Base-by-base conservation (phyloP, 2,113 vertebrate genomes). In the Phalacrocorax brasilianus region DNA sequence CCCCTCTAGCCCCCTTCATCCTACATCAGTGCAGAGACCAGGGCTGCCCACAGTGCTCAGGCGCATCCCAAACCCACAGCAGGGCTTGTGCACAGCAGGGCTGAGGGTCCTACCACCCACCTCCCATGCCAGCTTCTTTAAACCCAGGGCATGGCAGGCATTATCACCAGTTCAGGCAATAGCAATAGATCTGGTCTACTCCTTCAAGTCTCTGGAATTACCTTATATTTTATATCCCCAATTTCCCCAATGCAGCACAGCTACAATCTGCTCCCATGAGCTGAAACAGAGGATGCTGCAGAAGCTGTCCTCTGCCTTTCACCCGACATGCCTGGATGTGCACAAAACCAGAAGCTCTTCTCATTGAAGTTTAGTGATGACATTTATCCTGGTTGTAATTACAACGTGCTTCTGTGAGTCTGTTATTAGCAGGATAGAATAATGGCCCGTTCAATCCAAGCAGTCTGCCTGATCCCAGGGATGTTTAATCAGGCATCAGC, bases 301-400 rank as follows among this genome's bases (percentile, higher is more conserved):
- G 62, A 79, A 85, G 78, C 52, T 55, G 62, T 67, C 76, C 76
- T 91, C 84, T 58, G 28, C 8, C 0, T 81, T 91, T 95, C 73
- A 89, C 66, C 22, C 2, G 0, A 44, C 8, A 8, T 45, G 28
- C 50, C 78, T 93, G 74, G 42, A 53, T 88, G 35, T 73, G 42
- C 38, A 27, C 45, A 66, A 87, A 94, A 45, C 45, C 89, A 88
- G 81, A 70, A 82, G 45, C 77, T 79, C 62, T 96, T 90, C 67
- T 68, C 86, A 72, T 85, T 89, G 82, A 91, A 89, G 70, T 91
- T 89, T 81, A 95, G 73, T 3, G 3, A 89, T 91, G 86, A 84
- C 92, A 96, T 87, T 91, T 91, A 81, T 95, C 66, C 70, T 55
- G 45, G n/a, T 84, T 96, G 95, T 96, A 95, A 97, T 96, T 95